Percentiles rank a stretch among this genome's conserved stretches.
Conservation (phyloP, 2,888 invertebrate species). For the Coelopa pilipes region DNA sequence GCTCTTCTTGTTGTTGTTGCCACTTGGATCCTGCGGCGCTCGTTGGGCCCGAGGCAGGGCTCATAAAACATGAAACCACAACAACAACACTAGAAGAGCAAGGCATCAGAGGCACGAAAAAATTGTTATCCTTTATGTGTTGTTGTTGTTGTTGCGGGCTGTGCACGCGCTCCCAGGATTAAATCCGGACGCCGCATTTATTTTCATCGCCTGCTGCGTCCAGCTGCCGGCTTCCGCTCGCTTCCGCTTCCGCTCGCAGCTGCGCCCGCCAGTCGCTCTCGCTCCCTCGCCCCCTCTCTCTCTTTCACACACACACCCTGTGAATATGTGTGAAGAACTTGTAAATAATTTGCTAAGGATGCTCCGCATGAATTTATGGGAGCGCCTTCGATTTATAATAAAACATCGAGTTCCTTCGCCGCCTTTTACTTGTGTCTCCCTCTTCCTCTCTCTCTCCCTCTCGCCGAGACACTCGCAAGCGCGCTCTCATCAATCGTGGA, state of each 20-base stretch:
- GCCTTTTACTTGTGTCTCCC: too few species aligned
- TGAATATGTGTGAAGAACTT: too few species aligned
- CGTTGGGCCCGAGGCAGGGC: neutral
- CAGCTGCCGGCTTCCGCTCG: conserved; percentile 38
- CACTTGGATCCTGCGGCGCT: neutral
- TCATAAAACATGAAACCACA: conserved; percentile 2
- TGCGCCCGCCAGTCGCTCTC: neutral
- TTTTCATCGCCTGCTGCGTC: conserved; percentile 34
- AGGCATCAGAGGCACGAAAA: neutral
- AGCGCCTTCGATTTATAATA: too few species aligned
- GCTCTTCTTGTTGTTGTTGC: neutral
- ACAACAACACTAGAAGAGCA: neutral
- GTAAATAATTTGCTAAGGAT: too few species aligned
- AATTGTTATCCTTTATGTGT: neutral
- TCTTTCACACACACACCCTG: too few species aligned
- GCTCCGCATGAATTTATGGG: too few species aligned
- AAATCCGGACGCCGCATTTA: conserved; percentile 30
- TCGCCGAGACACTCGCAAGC: neutral
- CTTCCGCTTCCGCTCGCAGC: conserved; percentile 27
- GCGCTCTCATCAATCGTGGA: conserved; percentile 36
- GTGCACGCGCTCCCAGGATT: neutral
- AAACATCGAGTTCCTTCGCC: too few species aligned
- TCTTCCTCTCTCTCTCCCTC: too few species aligned
- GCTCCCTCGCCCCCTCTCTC: too few species aligned
- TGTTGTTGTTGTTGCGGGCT: neutral